These are phyloP conservation scores for Alexandromys fortis DNA, from an alignment of 2,113 vertebrate species.

Conservation along the genomic window DNA sequence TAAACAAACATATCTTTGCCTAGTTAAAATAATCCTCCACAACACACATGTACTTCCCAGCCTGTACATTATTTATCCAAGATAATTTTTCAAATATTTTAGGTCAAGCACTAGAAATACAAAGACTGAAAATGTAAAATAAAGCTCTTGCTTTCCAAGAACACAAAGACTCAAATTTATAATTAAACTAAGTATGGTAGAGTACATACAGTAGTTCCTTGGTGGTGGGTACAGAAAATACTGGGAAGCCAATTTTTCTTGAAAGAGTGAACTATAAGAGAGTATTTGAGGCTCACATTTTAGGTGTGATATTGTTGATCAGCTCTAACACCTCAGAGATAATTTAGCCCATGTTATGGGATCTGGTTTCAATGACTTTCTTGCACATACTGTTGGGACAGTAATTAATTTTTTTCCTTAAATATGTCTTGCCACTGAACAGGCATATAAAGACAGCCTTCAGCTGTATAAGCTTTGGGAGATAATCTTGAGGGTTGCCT, in stretches of 20 bases:
- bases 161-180: not conserved
- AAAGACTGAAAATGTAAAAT: not conserved
- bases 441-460: not conserved
- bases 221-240: not conserved
- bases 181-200: not conserved
- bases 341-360: not conserved
- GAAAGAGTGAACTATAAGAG: not conserved
- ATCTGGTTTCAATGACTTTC: not conserved
- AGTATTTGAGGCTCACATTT: not conserved
- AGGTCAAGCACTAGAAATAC: not conserved
- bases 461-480: not conserved
- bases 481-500: not conserved
- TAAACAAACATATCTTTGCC: not conserved
- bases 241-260: not conserved
- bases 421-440: not conserved
- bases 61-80: not conserved
- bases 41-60: not conserved
- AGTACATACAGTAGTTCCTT: not conserved
- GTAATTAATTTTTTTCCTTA: not conserved
- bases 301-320: not conserved
- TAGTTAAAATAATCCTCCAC: not conserved
- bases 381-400: not conserved
- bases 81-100: not conserved
- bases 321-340: not conserved
- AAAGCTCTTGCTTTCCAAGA: not conserved